phyloP scores from a whole-genome alignment of 2,113 vertebrate species.

The Chamaetylas fuelleborni region DNA sequence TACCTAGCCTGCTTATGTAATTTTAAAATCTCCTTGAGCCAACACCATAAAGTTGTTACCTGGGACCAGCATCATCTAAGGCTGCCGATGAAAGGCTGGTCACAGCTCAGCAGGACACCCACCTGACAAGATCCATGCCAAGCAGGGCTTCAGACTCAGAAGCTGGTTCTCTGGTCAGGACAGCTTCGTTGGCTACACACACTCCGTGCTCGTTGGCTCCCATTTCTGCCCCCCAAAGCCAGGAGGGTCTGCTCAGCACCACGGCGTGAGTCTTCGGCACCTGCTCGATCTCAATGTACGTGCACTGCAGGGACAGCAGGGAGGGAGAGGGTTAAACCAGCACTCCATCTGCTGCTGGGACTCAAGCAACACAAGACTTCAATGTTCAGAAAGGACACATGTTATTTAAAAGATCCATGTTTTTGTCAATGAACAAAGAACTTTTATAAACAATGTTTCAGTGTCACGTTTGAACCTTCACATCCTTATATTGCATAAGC shows the following conservation, averaged over 20 bases:
- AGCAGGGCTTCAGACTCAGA: conserved; percentile 75
- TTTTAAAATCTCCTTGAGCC: neutral
- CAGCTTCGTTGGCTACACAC: conserved; percentile 77
- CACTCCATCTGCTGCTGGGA: neutral
- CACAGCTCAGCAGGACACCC: neutral
- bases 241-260: conserved; percentile 79
- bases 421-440: neutral
- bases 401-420: neutral
- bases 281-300: conserved; percentile 79
- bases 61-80: neutral
- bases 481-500: neutral
- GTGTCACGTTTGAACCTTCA: neutral
- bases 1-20: too few species aligned
- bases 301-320: conserved; percentile 71
- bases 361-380: neutral
- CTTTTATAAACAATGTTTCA: neutral
- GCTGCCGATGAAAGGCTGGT: neutral
- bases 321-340: neutral
- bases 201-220: conserved; percentile 82
- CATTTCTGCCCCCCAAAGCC: conserved; percentile 86
- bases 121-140: conserved; percentile 85
- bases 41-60: neutral
- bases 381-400: accelerated
- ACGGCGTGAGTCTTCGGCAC: conserved; percentile 75
- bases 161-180: conserved; percentile 72